phyloP scores from a whole-genome alignment of 2,888 invertebrate genomes.

The Scaptomyza flava region DNA sequence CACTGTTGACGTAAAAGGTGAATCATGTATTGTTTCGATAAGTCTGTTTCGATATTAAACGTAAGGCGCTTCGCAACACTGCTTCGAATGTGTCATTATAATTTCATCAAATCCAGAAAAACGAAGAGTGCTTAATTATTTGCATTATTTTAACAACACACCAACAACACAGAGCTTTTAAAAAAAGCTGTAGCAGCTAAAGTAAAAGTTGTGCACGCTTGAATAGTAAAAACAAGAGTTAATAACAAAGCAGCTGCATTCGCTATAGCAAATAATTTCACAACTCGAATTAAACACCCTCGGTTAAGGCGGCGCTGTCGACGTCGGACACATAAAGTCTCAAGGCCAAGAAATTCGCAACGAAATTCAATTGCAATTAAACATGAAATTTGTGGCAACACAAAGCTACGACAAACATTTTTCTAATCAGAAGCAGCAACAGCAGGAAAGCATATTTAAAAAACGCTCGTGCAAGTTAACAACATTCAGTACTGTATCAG shows the following conservation, averaged over 20 bases:
- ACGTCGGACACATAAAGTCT: slow-evolving; percentile 49
- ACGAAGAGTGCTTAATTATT: slow-evolving; percentile 71
- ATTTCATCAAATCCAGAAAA: slow-evolving; percentile 65
- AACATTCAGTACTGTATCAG: slow-evolving; percentile 61
- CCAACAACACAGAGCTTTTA: slow-evolving; percentile 57
- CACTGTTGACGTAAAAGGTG: neutral
- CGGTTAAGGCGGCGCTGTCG: slow-evolving; percentile 51
- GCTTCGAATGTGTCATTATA: slow-evolving; percentile 60
- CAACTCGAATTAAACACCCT: slow-evolving; percentile 41
- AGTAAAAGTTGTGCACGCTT: slow-evolving; percentile 39
- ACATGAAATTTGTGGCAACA: slow-evolving; percentile 84
- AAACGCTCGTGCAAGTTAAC: slow-evolving; percentile 51
- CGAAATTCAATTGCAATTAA: slow-evolving; percentile 80
- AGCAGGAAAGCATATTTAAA: slow-evolving; percentile 69
- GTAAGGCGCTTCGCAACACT: slow-evolving; percentile 13
- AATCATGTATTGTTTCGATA: slow-evolving; percentile 26
- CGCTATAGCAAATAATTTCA: slow-evolving; percentile 51
- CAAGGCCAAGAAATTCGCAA: slow-evolving; percentile 64
- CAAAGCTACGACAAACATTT: slow-evolving; percentile 73
- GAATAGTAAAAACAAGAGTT: slow-evolving; percentile 21
- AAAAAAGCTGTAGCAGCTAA: slow-evolving; percentile 63
- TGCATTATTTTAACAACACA: slow-evolving; percentile 70
- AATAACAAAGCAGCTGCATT: slow-evolving; percentile 10
- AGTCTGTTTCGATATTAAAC: slow-evolving; percentile 8
- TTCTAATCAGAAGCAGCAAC: slow-evolving; percentile 63